phyloP scores from a whole-genome alignment of 1,140 invertebrate genomes.

The Cydia pomonella region DNA sequence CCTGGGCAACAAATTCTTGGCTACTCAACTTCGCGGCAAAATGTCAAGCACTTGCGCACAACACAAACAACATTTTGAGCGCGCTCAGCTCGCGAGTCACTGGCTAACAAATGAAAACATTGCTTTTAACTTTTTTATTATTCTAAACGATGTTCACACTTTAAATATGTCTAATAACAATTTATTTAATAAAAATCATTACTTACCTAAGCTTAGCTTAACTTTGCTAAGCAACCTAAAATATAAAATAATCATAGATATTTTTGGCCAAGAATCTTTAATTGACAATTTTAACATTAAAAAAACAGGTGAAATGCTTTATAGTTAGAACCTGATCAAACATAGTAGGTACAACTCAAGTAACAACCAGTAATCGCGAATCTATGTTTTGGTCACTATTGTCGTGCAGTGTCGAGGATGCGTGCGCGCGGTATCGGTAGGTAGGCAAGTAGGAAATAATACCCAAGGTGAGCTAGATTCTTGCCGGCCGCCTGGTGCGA shows the following conservation, averaged over 20 bases:
- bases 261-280: conserved; percentile 25
- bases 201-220: background rate
- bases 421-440: conserved; percentile 43
- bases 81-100: conserved; percentile 13
- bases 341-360: too few species aligned
- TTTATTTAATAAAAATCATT: background rate
- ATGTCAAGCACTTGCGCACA: conserved; percentile 8
- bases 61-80: conserved; percentile 22
- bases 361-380: too few species aligned
- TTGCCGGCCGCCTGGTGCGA: conserved; percentile 55
- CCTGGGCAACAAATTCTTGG: conserved; percentile 23
- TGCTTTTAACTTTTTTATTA: background rate
- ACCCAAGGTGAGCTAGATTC: conserved; percentile 70
- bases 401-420: conserved; percentile 42
- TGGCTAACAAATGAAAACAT: conserved; percentile 5
- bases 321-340: too few species aligned
- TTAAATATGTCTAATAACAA: too few species aligned
- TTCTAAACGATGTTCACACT: background rate
- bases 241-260: too few species aligned
- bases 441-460: conserved; percentile 69
- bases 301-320: too few species aligned
- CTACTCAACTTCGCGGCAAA: background rate
- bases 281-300: background rate
- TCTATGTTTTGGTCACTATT: conserved; percentile 18
- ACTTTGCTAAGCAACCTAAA: background rate